These are phyloP conservation scores for Leptinotarsa peninsularis DNA, from an alignment of 2,888 invertebrate genomes.

Conservation along the genomic window DNA sequence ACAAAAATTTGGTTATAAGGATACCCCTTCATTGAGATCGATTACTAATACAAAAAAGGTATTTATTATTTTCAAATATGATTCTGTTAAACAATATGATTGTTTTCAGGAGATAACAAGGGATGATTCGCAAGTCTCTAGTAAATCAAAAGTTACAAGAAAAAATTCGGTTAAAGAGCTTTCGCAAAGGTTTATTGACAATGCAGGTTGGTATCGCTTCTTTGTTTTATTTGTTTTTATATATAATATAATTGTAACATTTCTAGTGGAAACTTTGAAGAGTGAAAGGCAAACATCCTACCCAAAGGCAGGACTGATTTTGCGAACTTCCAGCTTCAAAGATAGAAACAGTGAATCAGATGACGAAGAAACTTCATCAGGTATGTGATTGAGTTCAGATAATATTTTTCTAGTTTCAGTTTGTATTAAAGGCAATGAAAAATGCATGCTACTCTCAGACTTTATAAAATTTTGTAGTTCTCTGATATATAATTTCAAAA, in stretches of 20 bases:
- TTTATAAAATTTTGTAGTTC: too few relatives aligned
- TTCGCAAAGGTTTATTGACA: constrained; percentile 83
- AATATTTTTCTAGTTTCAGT: too few relatives aligned
- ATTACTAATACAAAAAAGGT: constrained; percentile 55
- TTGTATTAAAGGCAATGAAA: too few relatives aligned
- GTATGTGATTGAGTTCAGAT: constrained; percentile 34
- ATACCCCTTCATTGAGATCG: constrained; percentile 58
- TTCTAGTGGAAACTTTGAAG: constrained; percentile 70
- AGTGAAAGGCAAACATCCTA: constrained; percentile 71
- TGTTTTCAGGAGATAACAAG: constrained; percentile 55
- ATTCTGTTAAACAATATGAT: not conserved
- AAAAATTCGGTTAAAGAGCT: constrained; percentile 82
- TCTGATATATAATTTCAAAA: too few relatives aligned
- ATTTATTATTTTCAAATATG: constrained; percentile 29
- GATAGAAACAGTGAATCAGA: constrained; percentile 60
- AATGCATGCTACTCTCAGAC: too few relatives aligned
- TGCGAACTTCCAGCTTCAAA: constrained; percentile 74
- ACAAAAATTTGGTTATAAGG: constrained; percentile 64
- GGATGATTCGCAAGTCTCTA: constrained; percentile 42
- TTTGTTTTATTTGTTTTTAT: not conserved
- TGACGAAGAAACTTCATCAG: constrained; percentile 56
- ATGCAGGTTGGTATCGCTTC: constrained; percentile 66
- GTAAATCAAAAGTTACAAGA: constrained; percentile 67
- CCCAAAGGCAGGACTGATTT: constrained; percentile 81
- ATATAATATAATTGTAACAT: not conserved